A percentile compares a stretch with the other conserved stretches of the same genome.
phyloP scores from a whole-genome alignment of 2,113 vertebrate genomes.

The Laticauda colubrina region DNA sequence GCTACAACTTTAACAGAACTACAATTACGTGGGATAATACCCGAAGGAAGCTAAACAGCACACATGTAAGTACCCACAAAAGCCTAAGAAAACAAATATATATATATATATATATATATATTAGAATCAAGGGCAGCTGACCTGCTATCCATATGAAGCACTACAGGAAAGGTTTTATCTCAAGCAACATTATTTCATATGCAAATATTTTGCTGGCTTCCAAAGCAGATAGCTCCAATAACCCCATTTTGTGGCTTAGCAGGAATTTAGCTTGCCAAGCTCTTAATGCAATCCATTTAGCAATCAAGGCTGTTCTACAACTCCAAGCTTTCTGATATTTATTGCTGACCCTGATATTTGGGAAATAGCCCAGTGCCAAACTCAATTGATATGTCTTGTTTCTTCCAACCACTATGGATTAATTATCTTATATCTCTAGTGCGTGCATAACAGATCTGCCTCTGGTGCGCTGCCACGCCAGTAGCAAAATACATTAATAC shows the following conservation, averaged over 20 bases:
- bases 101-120: too few relatives aligned
- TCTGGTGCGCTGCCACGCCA: neutral
- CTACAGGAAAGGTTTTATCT: neutral
- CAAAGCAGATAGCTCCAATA: conserved; percentile 14
- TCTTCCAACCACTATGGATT: conserved; percentile 9
- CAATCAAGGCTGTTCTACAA: conserved; percentile 5
- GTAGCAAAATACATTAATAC: conserved; percentile 2
- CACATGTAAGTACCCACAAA: too few relatives aligned
- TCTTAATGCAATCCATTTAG: conserved; percentile 23
- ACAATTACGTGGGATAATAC: too few relatives aligned
- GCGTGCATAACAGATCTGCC: neutral
- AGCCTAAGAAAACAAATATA: too few relatives aligned
- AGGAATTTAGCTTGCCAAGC: conserved; percentile 16
- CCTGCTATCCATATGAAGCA: conserved; percentile 1
- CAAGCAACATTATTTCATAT: neutral
- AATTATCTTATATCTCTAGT: neutral
- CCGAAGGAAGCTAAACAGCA: too few relatives aligned
- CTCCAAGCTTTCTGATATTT: conserved; percentile 21
- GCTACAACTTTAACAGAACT: too few relatives aligned
- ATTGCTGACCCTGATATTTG: conserved; percentile 4
- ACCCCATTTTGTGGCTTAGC: conserved; percentile 2
- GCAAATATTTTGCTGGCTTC: conserved; percentile 10
- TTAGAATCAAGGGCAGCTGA: neutral
- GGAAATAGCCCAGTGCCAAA: conserved; percentile 10
- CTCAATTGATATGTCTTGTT: conserved; percentile 1